Base-by-base conservation (phyloP, 2,797 vertebrate genomes). In the Halcyon smyrnensis region DNA sequence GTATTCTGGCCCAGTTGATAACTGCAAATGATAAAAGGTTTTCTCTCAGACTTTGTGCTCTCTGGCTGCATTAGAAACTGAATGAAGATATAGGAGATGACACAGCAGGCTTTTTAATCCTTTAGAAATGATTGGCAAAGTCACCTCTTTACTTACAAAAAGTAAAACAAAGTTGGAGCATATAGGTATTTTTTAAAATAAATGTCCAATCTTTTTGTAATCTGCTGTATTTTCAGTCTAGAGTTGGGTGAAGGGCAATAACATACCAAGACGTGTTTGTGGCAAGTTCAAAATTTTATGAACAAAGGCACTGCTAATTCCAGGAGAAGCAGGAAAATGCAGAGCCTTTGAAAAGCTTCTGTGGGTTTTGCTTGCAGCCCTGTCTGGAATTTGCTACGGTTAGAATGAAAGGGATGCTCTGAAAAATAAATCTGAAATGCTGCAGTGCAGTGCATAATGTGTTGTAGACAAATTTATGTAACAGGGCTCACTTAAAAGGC, bases 1-100 rank as follows among this genome's bases (percentile, higher is more conserved):
- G 88, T 87, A 93, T 92, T 89, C 94, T 95, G 91, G 88, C 93
- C 90, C 81, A 94, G 96, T 95, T 71, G 9, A 95, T 97, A 96
- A 94, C 94, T 87, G 80, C 77, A 92, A 94, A 92, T 94, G 90
- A 96, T 95, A 82, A 96, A 95, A 96, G 91, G 91, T 91, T 97
- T 93, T 91, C 71, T 95, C 89, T 93, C 92, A 95, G 92, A 63
- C 75, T 94, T 95, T 96, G 92, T 95, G 89, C 68, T 96, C 84
- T 48, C 78, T 87, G 90, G 80, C 82, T 95, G 90, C 92, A 87
- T 95, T 94, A 91, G 77, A 84, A 82, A 94, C 84, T 84, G 85
- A 93, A 87, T 4, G 51, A 87, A 96, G 94, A 95, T 95, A 89
- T 71, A 90, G 86, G 89, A 96, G 76, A 87, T 89, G 83, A 93